Conservation (phyloP, 2,888 invertebrate genomes). For the Pammene aurita region DNA sequence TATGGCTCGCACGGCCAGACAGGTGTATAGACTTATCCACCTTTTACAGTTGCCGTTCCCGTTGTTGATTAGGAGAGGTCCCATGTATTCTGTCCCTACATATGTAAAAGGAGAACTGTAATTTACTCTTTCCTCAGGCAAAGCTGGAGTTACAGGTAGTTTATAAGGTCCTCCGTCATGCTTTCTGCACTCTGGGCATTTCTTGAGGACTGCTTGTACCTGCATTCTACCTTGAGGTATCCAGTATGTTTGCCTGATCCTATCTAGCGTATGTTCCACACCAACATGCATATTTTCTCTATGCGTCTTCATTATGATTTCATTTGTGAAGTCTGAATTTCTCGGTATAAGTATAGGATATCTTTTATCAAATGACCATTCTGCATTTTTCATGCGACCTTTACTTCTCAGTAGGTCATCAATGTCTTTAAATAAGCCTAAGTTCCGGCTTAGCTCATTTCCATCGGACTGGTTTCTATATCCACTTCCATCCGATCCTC, state of each 20-base stretch:
- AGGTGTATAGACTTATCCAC: background rate
- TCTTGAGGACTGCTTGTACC: background rate
- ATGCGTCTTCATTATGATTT: conserved; percentile 5
- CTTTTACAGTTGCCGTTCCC: background rate
- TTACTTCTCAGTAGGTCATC: background rate
- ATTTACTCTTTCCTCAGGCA: background rate
- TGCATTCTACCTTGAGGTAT: conserved; percentile 7
- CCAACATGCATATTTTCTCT: conserved; percentile 27
- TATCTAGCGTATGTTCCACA: background rate
- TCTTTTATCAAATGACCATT: conserved; percentile 5
- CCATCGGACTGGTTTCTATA: no score
- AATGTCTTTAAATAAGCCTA: background rate
- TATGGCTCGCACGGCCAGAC: conserved; percentile 5
- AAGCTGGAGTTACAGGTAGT: background rate
- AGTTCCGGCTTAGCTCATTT: background rate
- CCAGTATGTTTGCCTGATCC: conserved; percentile 24
- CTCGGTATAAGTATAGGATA: conserved; percentile 1
- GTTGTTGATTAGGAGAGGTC: background rate
- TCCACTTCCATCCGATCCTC: no score
- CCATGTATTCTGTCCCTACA: background rate
- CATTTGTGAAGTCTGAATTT: background rate
- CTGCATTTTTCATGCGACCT: conserved; percentile 1
- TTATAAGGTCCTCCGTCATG: conserved; percentile 26
- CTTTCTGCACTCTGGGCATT: conserved; percentile 9
- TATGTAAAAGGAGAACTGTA: conserved; percentile 10